These are phyloP conservation scores for Lepisosteus osseus DNA, from an alignment of 2,113 vertebrate species.

Conservation along the genomic window DNA sequence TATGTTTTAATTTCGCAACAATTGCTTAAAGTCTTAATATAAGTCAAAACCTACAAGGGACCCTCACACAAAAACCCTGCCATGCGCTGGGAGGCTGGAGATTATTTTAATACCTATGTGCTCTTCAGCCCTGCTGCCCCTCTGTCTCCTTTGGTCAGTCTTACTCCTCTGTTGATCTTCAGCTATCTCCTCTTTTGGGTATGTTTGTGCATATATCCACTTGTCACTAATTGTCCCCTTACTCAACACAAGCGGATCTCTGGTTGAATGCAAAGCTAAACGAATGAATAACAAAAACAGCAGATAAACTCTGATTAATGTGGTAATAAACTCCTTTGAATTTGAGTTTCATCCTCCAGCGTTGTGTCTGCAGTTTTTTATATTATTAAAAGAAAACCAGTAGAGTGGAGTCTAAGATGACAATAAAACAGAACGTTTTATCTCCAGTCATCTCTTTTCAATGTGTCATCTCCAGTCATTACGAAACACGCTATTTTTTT, in stretches of 20 bases:
- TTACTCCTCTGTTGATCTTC: slow-evolving; percentile 2
- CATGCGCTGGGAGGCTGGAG: not conserved
- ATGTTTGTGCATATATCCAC: slow-evolving; percentile 8
- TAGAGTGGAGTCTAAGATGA: too few species aligned
- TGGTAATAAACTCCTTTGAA: too few species aligned
- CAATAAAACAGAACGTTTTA: too few species aligned
- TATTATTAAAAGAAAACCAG: too few species aligned
- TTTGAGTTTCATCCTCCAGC: too few species aligned
- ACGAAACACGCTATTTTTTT: too few species aligned
- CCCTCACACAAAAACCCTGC: not conserved
- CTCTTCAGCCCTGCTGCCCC: not conserved
- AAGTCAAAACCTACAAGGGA: not conserved
- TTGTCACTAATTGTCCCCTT: slow-evolving; percentile 18
- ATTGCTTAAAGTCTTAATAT: not conserved
- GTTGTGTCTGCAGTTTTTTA: too few species aligned
- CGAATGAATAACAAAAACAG: not conserved
- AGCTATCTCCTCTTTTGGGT: slow-evolving; percentile 15
- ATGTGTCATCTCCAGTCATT: too few species aligned
- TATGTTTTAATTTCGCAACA: not conserved
- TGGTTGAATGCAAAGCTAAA: not conserved
- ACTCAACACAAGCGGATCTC: not conserved
- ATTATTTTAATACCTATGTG: not conserved
- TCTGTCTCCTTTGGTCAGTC: slow-evolving; percentile 9
- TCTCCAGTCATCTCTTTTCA: too few species aligned
- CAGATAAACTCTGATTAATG: too few species aligned